phyloP scores from a whole-genome alignment of 2,888 invertebrate genomes.

The Caenorhabditis sp. region DNA sequence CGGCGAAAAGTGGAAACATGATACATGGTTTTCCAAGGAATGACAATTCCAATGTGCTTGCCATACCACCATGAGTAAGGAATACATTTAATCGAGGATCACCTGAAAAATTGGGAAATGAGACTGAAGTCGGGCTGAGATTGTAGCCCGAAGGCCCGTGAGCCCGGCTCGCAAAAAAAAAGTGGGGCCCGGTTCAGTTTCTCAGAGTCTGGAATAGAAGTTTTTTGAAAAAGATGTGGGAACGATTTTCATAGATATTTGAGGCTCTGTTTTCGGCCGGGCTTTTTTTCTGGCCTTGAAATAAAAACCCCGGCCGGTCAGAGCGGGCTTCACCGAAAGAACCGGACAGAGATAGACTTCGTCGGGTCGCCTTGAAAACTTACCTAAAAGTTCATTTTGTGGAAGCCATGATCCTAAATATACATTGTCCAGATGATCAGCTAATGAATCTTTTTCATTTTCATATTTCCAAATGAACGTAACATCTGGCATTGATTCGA shows the following conservation, averaged over 20 bases:
- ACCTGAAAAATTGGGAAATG: constrained; percentile 5
- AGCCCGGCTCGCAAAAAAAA: no score
- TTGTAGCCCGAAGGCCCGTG: no score
- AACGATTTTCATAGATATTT: no score
- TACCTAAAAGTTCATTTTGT: constrained; percentile 49
- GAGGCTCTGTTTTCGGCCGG: no score
- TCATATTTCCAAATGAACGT: constrained; percentile 56
- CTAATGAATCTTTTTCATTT: constrained; percentile 16
- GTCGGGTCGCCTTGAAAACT: constrained; percentile 9
- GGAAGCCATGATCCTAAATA: constrained; percentile 51
- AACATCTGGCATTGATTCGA: constrained; percentile 36
- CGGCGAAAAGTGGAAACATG: neutral
- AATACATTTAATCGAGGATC: neutral
- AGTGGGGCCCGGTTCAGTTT: no score
- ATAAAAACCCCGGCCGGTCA: no score
- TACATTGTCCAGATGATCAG: constrained; percentile 37
- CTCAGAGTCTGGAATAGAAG: no score
- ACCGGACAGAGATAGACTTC: no score
- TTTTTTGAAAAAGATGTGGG: no score
- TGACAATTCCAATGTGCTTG: neutral
- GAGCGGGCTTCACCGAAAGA: no score
- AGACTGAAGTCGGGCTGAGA: no score
- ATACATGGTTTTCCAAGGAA: neutral
- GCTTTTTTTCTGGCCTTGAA: no score
- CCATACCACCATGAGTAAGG: constrained; percentile 3